phyloP scores from a whole-genome alignment of 2,888 invertebrate genomes.

The Mythimna lalbum region DNA sequence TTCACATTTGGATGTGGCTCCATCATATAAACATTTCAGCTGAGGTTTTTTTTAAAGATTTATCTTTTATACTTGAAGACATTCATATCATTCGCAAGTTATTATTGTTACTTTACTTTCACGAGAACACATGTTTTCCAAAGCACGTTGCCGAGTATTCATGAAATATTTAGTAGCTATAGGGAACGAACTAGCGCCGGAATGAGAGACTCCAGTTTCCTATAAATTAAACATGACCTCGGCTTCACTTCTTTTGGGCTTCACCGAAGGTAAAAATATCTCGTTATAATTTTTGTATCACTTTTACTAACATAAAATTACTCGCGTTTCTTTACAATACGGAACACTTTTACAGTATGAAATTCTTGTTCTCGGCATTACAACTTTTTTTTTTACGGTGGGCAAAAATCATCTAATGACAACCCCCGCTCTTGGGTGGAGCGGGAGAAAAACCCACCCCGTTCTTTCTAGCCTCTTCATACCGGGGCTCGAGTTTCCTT shows the following conservation, averaged over 20 bases:
- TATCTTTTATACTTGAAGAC: background rate
- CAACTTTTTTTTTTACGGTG: too few relatives aligned
- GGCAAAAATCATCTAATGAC: too few relatives aligned
- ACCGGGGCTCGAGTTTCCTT: too few relatives aligned
- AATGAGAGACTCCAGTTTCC: slow-evolving; percentile 10
- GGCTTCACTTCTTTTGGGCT: background rate
- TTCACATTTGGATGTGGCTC: background rate
- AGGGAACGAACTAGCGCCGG: slow-evolving; percentile 6
- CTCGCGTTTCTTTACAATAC: slow-evolving; percentile 1
- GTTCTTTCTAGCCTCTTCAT: too few relatives aligned
- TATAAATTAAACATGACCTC: slow-evolving; percentile 50
- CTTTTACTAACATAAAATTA: background rate
- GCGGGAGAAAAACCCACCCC: too few relatives aligned
- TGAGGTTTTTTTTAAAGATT: background rate
- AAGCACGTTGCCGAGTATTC: slow-evolving; percentile 28
- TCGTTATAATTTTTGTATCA: background rate
- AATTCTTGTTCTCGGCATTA: too few relatives aligned
- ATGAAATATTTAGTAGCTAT: slow-evolving; percentile 53
- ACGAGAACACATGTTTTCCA: slow-evolving; percentile 18
- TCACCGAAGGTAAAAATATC: slow-evolving; percentile 4
- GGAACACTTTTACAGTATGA: background rate
- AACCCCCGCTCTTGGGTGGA: too few relatives aligned
- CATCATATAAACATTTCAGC: background rate
- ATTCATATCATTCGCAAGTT: background rate
- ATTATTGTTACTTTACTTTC: slow-evolving; percentile 5